Evolutionary conservation across 2,797 vertebrate genomes (phyloP), one percentile per base, ranked within the genome.

Genomic region (Momotus momota): DNA sequence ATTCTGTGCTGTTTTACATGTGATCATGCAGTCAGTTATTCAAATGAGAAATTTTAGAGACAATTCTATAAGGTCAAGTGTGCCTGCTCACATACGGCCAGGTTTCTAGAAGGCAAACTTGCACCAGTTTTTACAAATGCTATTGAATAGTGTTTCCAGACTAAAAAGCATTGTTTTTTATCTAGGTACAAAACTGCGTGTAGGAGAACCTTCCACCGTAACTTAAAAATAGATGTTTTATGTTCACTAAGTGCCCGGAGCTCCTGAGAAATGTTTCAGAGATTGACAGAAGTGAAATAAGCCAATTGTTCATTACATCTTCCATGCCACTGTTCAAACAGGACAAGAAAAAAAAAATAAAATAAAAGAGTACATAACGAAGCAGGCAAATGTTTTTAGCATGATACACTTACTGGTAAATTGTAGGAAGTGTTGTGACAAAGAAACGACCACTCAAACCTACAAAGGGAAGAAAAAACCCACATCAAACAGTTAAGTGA

Each of bases 381-480:
- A 85, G 88, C 8, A 70, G 51, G 55, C 33, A 52, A 52, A 18
- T 74, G 51, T 33, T 89, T 17, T 45, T 48, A 73, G 18, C 41
- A 64, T 17, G 57, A 75, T 25, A 89, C 86, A 98, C 98, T 99
- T 98, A 99, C 98, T 99, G 98, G 95, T 98, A 99, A 96, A 99
- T 98, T 52, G 98, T 98, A 93, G 99, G 99, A 90, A 99, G 98
- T 64, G 98, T 98, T 74, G 98, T 99, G 77, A 99, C 98, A 95
- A 99, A 98, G 97, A 99, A 99, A 81, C 98, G 98, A 88, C 98
- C 98, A 86, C 98, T 99, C 97, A 99, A 95, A 94, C 99, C 98
- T 98, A 88, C 82, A 87, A 90, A 92, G 31, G 64, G n/a, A 93
- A 65, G 31, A 17, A 81, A 77, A 52, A 54, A 55, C 10, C 2